These are phyloP conservation scores for Meriones psammophilus DNA, from an alignment of 2,797 vertebrate species.

Conservation along the genomic window DNA sequence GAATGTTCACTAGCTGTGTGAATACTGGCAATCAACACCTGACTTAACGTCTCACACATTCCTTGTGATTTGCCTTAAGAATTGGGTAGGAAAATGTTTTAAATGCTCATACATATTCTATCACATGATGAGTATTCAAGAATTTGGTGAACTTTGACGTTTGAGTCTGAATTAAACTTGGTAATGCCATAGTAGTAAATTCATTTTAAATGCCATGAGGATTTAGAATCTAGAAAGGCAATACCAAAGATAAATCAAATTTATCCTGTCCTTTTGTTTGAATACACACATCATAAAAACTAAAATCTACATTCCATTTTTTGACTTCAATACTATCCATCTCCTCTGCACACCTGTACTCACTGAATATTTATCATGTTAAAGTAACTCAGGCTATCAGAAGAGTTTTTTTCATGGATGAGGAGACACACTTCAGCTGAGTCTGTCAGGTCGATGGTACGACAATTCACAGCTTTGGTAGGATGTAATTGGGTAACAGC, in stretches of 20 bases:
- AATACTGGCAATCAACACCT: not conserved
- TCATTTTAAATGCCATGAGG: not conserved
- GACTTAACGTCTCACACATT: not conserved
- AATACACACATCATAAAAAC: not conserved
- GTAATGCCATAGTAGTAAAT: not conserved
- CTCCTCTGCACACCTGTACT: slow-evolving; percentile 25
- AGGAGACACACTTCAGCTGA: slow-evolving; percentile 18
- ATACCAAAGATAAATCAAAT: not conserved
- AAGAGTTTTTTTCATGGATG: not conserved
- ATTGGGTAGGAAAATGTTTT: slow-evolving; percentile 6
- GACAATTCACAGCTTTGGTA: slow-evolving; percentile 40
- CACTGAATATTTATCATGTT: slow-evolving; percentile 27
- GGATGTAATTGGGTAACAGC: not conserved
- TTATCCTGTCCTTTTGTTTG: not conserved
- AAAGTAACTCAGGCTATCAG: not conserved
- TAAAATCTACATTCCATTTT: not conserved
- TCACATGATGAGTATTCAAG: not conserved
- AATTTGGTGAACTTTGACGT: not conserved
- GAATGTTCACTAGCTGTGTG: not conserved
- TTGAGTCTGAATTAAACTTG: not conserved
- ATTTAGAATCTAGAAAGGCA: not conserved
- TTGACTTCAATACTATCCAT: not conserved
- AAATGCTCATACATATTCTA: not conserved
- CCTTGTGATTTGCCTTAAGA: not conserved
- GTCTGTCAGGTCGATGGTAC: not conserved